A percentile compares a stretch with the other conserved stretches of the same genome.
phyloP scores from a whole-genome alignment of 2,888 invertebrate species.

The Mongoloraphidia duomilia region DNA sequence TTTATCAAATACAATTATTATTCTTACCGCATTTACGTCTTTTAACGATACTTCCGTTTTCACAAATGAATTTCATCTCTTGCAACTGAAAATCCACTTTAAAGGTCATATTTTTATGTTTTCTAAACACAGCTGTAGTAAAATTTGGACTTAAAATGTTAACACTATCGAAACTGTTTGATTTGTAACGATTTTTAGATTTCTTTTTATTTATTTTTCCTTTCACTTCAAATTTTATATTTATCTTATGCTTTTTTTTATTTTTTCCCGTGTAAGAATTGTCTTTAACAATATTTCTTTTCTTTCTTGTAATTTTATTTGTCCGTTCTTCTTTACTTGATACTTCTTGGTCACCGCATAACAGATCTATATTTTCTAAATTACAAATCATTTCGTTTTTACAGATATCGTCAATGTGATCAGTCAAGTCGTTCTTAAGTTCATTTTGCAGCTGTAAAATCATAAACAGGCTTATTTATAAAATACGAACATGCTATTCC shows the following conservation, averaged over 20 bases:
- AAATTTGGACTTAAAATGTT: neutral
- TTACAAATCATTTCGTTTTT: conserved; percentile 22
- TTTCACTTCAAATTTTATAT: conserved; percentile 22
- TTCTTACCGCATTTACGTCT: conserved; percentile 1
- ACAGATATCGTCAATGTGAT: conserved; percentile 15
- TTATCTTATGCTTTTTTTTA: conserved; percentile 15
- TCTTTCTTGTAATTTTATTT: conserved; percentile 22
- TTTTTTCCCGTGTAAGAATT: conserved; percentile 12
- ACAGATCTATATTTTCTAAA: conserved; percentile 16
- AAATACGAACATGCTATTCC: neutral
- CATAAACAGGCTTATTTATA: no score
- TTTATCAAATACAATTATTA: conserved; percentile 14
- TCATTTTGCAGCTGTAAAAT: no score
- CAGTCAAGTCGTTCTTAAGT: no score
- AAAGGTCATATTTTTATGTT: neutral
- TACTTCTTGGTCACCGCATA: conserved; percentile 17
- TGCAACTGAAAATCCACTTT: neutral
- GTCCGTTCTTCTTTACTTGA: conserved; percentile 18
- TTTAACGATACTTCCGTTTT: neutral
- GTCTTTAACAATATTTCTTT: conserved; percentile 10
- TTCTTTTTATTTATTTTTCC: conserved; percentile 17
- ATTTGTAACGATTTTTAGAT: conserved; percentile 7
- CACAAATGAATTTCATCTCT: neutral
- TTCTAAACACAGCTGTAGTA: neutral
- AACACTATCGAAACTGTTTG: neutral